Evolutionary conservation across 2,113 vertebrate genomes (phyloP), one percentile per base, ranked within the genome.

Genomic region (Pleuronectes platessa): DNA sequence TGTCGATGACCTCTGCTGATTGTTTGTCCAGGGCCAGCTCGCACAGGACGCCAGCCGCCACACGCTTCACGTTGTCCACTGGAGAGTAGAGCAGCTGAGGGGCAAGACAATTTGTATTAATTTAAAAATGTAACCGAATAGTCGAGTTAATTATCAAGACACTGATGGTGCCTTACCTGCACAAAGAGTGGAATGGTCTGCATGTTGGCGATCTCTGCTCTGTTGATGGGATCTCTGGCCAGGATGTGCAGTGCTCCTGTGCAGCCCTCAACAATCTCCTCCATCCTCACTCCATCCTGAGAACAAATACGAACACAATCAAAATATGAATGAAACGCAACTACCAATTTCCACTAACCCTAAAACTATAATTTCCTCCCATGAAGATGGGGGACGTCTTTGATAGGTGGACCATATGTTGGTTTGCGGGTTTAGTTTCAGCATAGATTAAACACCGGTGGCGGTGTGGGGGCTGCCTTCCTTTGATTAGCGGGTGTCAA

Each of bases 21-120:
- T 91, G 94, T 85, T 98, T 99, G 92, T 99, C 97, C 92, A 97
- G 95, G 53, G 98, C 97, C 86, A 99, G 93, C 87, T 99, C 98
- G 79, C 97, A 99, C 17, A 99, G 95, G 9, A 96, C 95, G 24
- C 97, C 97, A 0, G 98, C 96, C 24, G 97, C 96, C 81, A 99
- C 98, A 67, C 98, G 95, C 83, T 98, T 98, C 88, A 99, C 96
- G n/a, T 99, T 99, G 85, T 99, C 97, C 55, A 97, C 96, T 40
- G 97, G 96, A 61, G 97, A 99, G 91, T 98, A 99, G 72, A 99
- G 96, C 70, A 99, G 91, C 98, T 99, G 86, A 14, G 42, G 45
- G 35, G 20, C 17, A 13, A 4, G 11, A 11, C 26, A 42, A 37
- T 20, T 0, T 2, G 5, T 59, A 26, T 54, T 2, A 2, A 68